These are phyloP conservation scores for Hoplostethus atlanticus DNA, from an alignment of 2,797 vertebrate genomes.

Conservation along the genomic window DNA sequence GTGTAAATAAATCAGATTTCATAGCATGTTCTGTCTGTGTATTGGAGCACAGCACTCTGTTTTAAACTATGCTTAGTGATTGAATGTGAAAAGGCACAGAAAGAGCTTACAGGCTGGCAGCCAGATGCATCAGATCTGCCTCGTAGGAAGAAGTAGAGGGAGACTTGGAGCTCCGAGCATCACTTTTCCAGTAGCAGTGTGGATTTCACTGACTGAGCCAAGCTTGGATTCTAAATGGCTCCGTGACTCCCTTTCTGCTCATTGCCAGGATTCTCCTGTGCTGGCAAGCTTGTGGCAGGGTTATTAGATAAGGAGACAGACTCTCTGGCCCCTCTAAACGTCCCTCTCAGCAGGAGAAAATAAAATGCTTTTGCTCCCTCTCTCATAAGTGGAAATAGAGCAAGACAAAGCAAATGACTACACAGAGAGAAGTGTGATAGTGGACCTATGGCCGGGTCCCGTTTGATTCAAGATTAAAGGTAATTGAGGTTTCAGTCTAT, in stretches of 20 bases:
- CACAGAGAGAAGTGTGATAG: slow-evolving; percentile 48
- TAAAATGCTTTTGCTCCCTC: slow-evolving; percentile 74
- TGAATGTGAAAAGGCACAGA: slow-evolving; percentile 70
- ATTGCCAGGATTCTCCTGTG: slow-evolving; percentile 74
- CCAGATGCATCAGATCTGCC: slow-evolving; percentile 73
- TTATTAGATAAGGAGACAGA: slow-evolving; percentile 85
- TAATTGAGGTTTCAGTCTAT: slow-evolving; percentile 66
- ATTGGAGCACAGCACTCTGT: slow-evolving; percentile 57
- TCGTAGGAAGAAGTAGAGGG: slow-evolving; percentile 64
- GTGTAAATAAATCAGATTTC: slow-evolving; percentile 58
- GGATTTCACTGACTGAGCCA: slow-evolving; percentile 75
- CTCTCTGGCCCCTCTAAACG: slow-evolving; percentile 80
- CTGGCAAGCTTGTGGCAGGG: slow-evolving; percentile 79
- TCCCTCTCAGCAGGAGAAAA: slow-evolving; percentile 77
- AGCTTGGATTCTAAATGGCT: slow-evolving; percentile 79
- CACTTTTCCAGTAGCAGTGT: slow-evolving; percentile 72
- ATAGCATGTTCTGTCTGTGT: slow-evolving; percentile 53
- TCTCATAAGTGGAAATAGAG: slow-evolving; percentile 76
- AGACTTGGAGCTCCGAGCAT: slow-evolving; percentile 66
- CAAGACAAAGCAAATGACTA: slow-evolving; percentile 76
- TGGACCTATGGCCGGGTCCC: slow-evolving; percentile 55
- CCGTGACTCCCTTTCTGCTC: slow-evolving; percentile 74
- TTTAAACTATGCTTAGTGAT: slow-evolving; percentile 69
- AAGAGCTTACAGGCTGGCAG: slow-evolving; percentile 54
- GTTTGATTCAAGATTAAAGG: slow-evolving; percentile 57